Base-by-base conservation (phyloP, 2,797 vertebrate species). In the Ara ararauna region DNA sequence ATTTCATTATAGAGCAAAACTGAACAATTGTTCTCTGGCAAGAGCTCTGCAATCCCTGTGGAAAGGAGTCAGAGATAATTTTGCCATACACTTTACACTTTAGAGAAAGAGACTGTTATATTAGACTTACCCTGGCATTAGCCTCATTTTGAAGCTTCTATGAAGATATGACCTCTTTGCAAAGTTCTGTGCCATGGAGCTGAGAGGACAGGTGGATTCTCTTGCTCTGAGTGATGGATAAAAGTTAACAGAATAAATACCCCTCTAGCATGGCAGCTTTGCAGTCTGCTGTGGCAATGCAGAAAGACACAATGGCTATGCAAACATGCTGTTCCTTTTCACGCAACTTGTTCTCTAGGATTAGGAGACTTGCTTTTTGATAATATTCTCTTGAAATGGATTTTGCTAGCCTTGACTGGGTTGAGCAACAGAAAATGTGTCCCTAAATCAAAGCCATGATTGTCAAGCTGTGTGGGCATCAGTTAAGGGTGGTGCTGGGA, bases 1-100 rank as follows among this genome's bases (percentile, higher is more conserved):
- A 62, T 92, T 77, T 90, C 42, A 27, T 90, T 74, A 3, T 12
- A 32, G 76, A 77, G 56, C 60, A 93, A 65, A 93, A 75, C 9
- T 47, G 74, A 79, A 30, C 27, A 65, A 8, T 76, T 86, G 4
- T 58, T 79, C 23, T 79, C n/a, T 56, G 27, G 6, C 45, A 36
- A 86, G 48, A 91, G 44, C 48, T 81, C 36, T 91, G 32, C 67
- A 80, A 29, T 44, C 7, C 10, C 13, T 18, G 40, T 23, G 20
- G 16, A 91, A 80, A 15, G 34, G 29, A 67, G 16, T 21, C 48
- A 68, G 34, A 60, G 56, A 22, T 27, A 58, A 62, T 77, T 80
- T 54, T 91, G 32, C 54, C 23, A 17, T 61, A 51, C 2, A 19
- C 61, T 48, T 85, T 6, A 13, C 2, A 1, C 50, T 85, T 84